phyloP scores from a whole-genome alignment of 2,113 vertebrate genomes.

The Eubucco bourcierii region DNA sequence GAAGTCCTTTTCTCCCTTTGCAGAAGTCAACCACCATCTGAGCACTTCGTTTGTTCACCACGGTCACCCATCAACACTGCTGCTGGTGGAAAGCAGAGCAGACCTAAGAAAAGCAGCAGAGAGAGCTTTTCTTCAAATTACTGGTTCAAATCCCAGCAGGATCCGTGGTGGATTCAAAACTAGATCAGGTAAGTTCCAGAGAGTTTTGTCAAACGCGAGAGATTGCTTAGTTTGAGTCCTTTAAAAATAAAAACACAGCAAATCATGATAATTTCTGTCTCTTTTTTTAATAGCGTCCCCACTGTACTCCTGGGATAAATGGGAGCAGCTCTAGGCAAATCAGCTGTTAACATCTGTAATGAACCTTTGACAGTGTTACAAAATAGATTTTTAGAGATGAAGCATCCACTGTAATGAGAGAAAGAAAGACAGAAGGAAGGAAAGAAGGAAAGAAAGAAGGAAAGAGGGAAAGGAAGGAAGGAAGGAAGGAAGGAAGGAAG shows the following conservation, averaged over 20 bases:
- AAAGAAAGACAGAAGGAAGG: neutral
- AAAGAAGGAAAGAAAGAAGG: no score
- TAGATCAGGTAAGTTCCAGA: slow-evolving; percentile 4
- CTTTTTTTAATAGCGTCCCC: neutral
- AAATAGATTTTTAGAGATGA: neutral
- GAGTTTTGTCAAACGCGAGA: neutral
- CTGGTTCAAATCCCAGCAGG: slow-evolving; percentile 6
- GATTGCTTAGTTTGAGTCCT: neutral
- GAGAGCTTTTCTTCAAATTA: slow-evolving; percentile 5
- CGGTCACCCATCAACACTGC: rapidly evolving
- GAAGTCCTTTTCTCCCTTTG: neutral
- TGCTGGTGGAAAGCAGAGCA: neutral
- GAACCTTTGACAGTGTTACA: neutral
- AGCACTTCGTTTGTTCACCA: neutral
- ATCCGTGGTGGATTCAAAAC: neutral
- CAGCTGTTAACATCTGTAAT: neutral
- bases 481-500: no score
- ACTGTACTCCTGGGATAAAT: neutral
- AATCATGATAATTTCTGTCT: neutral
- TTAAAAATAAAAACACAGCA: neutral
- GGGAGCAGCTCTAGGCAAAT: neutral
- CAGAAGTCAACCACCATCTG: neutral
- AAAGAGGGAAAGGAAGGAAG: no score
- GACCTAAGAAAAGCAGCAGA: neutral
- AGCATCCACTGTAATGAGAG: neutral